Evolutionary conservation across 2,797 vertebrate species (phyloP).

Genomic region (Ciconia nigra): DNA sequence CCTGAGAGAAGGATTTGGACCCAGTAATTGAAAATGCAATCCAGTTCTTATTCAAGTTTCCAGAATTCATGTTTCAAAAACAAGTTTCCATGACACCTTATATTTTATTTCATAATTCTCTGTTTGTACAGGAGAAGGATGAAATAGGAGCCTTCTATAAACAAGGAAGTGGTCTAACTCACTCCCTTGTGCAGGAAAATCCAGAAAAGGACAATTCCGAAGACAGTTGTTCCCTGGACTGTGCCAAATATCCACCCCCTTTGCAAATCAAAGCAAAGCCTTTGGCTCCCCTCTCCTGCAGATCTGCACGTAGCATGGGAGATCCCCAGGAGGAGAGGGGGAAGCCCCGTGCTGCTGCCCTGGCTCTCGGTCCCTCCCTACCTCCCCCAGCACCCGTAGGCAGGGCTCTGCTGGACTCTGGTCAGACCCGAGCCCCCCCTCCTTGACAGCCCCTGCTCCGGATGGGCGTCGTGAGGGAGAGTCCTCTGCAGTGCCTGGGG

Average conservation of each 20-base stretch:
- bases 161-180: conserved; percentile 10
- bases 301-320: neutral
- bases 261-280: neutral
- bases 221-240: neutral
- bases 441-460: accelerated
- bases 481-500: accelerated
- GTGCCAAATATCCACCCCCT: conserved; percentile 3
- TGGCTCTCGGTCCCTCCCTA: neutral
- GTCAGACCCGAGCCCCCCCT: accelerated
- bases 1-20: neutral
- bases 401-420: neutral
- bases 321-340: neutral
- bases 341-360: accelerated
- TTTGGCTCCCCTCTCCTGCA: neutral
- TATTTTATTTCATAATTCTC: neutral
- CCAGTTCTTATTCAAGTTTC: neutral
- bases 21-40: neutral
- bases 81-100: neutral
- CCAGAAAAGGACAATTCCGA: neutral
- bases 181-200: neutral
- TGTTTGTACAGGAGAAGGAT: neutral
- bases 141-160: neutral
- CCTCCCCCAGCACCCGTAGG: accelerated
- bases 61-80: neutral
- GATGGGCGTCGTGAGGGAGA: accelerated